phyloP scores from a whole-genome alignment of 2,797 vertebrate species.

The Decapterus maruadsi region DNA sequence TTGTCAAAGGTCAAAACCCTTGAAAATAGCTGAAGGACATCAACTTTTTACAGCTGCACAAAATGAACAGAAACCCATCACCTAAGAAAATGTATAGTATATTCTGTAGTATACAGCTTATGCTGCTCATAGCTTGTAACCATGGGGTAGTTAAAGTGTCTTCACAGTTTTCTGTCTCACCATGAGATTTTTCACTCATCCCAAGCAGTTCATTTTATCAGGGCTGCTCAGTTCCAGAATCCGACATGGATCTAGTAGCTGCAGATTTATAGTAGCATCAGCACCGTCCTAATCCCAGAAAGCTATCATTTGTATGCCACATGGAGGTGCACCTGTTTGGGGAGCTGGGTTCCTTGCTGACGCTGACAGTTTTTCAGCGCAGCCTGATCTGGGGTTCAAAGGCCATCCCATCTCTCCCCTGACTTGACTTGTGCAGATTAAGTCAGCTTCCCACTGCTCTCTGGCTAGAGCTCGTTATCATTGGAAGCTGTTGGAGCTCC shows the following conservation, averaged over 20 bases:
- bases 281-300: constrained; percentile 73
- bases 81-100: not conserved
- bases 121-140: constrained; percentile 1
- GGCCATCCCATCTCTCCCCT: constrained; percentile 70
- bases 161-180: constrained; percentile 4
- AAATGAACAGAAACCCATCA: too few species aligned
- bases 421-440: constrained; percentile 79
- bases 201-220: constrained; percentile 39
- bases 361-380: constrained; percentile 56
- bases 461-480: constrained; percentile 72
- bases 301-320: constrained; percentile 73
- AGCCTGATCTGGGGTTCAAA: constrained; percentile 69
- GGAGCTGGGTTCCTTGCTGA: constrained; percentile 73
- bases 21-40: constrained; percentile 3
- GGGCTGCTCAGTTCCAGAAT: constrained; percentile 59
- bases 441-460: constrained; percentile 61
- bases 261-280: constrained; percentile 64
- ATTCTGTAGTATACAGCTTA: not conserved
- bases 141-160: not conserved
- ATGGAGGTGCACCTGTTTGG: constrained; percentile 73
- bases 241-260: constrained; percentile 52
- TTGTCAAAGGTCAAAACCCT: not conserved
- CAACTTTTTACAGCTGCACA: too few species aligned
- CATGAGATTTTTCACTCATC: constrained; percentile 11
- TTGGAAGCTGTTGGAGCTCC: constrained; percentile 53